Percentiles rank a stretch among this genome's conserved stretches.
Conservation (phyloP, 2,888 invertebrate species). For the Eilema griseolum region DNA sequence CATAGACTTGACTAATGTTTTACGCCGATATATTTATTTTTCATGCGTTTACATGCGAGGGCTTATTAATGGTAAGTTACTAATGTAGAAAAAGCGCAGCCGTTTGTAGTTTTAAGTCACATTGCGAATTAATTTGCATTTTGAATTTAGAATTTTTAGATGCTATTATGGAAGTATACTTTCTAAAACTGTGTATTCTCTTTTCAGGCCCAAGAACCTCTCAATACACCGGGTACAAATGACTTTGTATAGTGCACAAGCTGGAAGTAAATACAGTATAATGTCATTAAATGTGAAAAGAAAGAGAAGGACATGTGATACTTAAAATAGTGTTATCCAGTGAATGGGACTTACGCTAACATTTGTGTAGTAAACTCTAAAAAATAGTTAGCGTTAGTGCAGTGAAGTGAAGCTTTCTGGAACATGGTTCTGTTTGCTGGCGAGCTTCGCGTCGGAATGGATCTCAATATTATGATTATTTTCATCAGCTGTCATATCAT, state of each 20-base stretch:
- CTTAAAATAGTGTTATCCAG: conserved; percentile 80
- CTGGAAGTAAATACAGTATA: conserved; percentile 83
- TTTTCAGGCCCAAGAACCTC: conserved; percentile 93
- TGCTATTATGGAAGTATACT: conserved; percentile 5
- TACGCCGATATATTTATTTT: conserved; percentile 78
- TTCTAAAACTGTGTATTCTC: conserved; percentile 52
- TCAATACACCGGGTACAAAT: conserved; percentile 92
- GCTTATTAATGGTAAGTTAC: conserved; percentile 77
- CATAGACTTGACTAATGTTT: conserved; percentile 61
- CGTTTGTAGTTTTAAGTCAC: conserved; percentile 29
- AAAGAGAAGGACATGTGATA: conserved; percentile 85
- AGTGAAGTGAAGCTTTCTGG: conserved; percentile 71
- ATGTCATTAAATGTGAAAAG: conserved; percentile 84
- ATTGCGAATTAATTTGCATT: conserved; percentile 44
- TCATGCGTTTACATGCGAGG: conserved; percentile 84
- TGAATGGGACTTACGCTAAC: conserved; percentile 76
- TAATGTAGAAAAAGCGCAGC: conserved; percentile 48
- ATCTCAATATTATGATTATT: conserved; percentile 72
- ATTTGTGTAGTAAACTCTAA: conserved; percentile 73
- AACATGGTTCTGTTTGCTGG: conserved; percentile 73
- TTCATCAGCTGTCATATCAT: conserved; percentile 51
- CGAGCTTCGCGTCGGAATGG: conserved; percentile 67
- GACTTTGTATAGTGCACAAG: conserved; percentile 90
- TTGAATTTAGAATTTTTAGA: conserved; percentile 20
- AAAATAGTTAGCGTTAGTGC: conserved; percentile 75